Conservation (phyloP, 92 coral and sea anemone genomes). For the Zoanthus gigantus region DNA sequence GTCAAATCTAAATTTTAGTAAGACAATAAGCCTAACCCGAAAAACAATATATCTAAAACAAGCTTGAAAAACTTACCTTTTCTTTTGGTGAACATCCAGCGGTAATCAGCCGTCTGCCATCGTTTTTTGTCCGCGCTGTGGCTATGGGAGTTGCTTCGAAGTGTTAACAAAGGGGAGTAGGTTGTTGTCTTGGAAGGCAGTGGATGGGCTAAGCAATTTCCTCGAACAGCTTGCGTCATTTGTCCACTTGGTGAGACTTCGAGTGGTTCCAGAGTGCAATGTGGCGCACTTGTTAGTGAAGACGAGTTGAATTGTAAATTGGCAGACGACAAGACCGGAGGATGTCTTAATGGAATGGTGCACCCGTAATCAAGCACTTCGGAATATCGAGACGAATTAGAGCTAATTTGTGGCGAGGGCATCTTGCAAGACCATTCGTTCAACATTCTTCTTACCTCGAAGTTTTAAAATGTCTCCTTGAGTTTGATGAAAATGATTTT, state of each 20-base stretch:
- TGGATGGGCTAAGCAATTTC: constrained; percentile 14
- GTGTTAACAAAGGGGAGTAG: constrained; percentile 27
- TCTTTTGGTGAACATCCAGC: constrained; percentile 98
- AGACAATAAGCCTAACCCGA: background rate
- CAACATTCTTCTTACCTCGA: constrained; percentile 44
- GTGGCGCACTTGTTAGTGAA: constrained; percentile 30
- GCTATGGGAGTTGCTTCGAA: constrained; percentile 44
- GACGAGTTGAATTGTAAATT: constrained; percentile 44
- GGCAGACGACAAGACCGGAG: constrained; percentile 71
- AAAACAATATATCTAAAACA: background rate
- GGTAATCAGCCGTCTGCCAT: constrained; percentile 97
- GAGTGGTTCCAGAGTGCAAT: constrained; percentile 40
- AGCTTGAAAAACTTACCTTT: constrained; percentile 68
- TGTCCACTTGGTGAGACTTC: constrained; percentile 28
- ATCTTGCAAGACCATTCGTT: constrained; percentile 80
- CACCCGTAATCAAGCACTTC: constrained; percentile 75
- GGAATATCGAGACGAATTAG: constrained; percentile 51
- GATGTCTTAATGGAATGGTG: constrained; percentile 94
- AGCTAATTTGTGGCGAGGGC: constrained; percentile 62
- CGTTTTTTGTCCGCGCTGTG: constrained; percentile 86
- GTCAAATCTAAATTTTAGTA: background rate
- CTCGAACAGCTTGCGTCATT: constrained; percentile 32
- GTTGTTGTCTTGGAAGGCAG: constrained; percentile 32
- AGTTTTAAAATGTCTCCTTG: background rate
- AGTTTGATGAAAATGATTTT: background rate